Conservation (phyloP, 2,888 invertebrate species). For the Drosophila acutilabella region DNA sequence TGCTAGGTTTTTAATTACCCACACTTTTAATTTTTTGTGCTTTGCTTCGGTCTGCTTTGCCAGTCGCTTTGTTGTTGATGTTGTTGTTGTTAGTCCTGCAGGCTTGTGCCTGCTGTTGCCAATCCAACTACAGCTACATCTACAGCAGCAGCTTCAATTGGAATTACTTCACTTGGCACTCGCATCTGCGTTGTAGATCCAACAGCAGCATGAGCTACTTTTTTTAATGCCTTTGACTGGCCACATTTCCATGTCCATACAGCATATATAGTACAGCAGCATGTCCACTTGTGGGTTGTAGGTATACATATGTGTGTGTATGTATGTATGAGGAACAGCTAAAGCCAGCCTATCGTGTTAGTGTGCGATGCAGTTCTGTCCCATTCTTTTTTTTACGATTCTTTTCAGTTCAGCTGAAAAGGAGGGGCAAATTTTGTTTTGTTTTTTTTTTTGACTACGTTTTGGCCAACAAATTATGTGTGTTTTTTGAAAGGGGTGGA, state of each 20-base stretch:
- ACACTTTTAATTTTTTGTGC: constrained; percentile 69
- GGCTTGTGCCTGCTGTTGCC: constrained; percentile 44
- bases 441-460: constrained; percentile 21
- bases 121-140: constrained; percentile 64
- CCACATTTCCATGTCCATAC: constrained; percentile 53
- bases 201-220: constrained; percentile 55
- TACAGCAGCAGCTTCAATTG: constrained; percentile 68
- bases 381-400: constrained; percentile 45
- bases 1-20: constrained; percentile 81
- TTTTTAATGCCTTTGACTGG: constrained; percentile 67
- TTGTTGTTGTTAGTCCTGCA: constrained; percentile 27
- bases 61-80: constrained; percentile 46
- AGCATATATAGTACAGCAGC: constrained; percentile 38
- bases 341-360: constrained; percentile 78
- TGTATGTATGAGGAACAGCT: constrained; percentile 32
- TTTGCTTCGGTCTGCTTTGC: constrained; percentile 48
- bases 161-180: constrained; percentile 80
- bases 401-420: constrained; percentile 27
- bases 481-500: constrained; percentile 31
- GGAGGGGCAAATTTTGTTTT: constrained; percentile 54
- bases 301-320: constrained; percentile 14
- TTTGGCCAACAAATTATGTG: constrained; percentile 67
- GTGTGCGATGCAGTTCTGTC: constrained; percentile 64
- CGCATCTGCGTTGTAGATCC: constrained; percentile 64
- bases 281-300: constrained; percentile 55